A percentile compares a stretch with the other conserved stretches of the same genome.
These are phyloP conservation scores for Ptychodera flava DNA, from an alignment of 35 echinoderm and acorn worm genomes.

Conservation along the genomic window DNA sequence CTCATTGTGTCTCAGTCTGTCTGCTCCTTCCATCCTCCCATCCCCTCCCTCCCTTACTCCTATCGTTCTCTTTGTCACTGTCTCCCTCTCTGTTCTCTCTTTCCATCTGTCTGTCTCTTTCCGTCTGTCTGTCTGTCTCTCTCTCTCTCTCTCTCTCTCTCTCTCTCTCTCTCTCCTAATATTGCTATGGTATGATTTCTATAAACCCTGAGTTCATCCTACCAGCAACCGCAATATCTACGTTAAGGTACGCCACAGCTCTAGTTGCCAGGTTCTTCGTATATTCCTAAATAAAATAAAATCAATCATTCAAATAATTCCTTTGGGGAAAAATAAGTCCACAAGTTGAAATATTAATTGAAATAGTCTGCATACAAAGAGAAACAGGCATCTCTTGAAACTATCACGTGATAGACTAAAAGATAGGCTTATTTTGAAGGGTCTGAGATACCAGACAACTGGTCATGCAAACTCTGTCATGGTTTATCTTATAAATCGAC, in stretches of 20 bases:
- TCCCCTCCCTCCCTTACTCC: background rate
- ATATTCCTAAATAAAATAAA: slow-evolving; percentile 52
- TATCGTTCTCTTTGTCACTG: background rate
- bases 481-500: no score
- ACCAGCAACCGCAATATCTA: slow-evolving; percentile 54
- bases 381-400: no score
- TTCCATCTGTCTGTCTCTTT: background rate
- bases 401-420: no score
- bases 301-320: background rate
- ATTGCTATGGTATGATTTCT: slow-evolving; percentile 69
- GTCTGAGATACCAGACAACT: no score
- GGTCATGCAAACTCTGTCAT: no score
- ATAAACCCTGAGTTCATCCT: slow-evolving; percentile 45
- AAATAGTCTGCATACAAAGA: no score
- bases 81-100: background rate
- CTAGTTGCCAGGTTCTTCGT: slow-evolving; percentile 46
- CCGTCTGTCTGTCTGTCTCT: background rate
- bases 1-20: background rate
- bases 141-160: background rate
- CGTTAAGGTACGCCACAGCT: slow-evolving; percentile 82
- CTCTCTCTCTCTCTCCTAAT: slow-evolving; percentile 9
- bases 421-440: no score
- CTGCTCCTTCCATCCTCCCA: background rate
- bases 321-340: background rate
- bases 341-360: background rate